Evolutionary conservation across 2,797 vertebrate genomes (phyloP), one percentile per base, ranked within the genome.

Genomic region (Scarus forsteni): DNA sequence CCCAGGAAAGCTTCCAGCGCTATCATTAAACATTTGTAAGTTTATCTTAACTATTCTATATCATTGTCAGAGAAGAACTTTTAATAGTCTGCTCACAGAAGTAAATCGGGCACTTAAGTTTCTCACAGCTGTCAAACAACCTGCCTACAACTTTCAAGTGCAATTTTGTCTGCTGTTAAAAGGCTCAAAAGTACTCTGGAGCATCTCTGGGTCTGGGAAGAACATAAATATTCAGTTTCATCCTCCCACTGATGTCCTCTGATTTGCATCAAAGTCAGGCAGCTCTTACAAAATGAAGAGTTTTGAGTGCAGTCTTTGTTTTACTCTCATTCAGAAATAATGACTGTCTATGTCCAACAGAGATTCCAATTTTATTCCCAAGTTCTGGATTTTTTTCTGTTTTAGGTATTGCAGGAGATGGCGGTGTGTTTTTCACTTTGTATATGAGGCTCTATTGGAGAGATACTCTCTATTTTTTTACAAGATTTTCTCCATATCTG

Each of bases 101-200:
- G 77, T 77, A 71, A 81, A 89, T 7, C 27, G 87, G 51, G 70
- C 67, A 85, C 87, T 91, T 73, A 70, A 90, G 70, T 74, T 73
- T 66, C 73, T 85, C 66, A 53, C 76, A 80, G 70, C 77, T 70
- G 86, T 81, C 76, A 82, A 78, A 71, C 70, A 86, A 88, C 79
- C 85, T 77, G 74, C 82, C 80, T 79, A 64, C 86, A 90, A 86
- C 79, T 88, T 92, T 90, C 79, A 85, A 88, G 86, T 79, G 75
- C 81, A 79, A 88, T 89, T 87, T 83, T 70, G 82, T 86, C 71
- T 49, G 43, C 75, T 60, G 69, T 73, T 83, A 71, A 87, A 89
- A 70, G 72, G 65, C 85, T 85, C 66, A 52, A 68, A 73, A 68
- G 81, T 73, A 76, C 77, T 81, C 58, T 1, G 69, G 66, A 80